phyloP scores from a whole-genome alignment of 2,113 vertebrate species.

The Balaeniceps rex region DNA sequence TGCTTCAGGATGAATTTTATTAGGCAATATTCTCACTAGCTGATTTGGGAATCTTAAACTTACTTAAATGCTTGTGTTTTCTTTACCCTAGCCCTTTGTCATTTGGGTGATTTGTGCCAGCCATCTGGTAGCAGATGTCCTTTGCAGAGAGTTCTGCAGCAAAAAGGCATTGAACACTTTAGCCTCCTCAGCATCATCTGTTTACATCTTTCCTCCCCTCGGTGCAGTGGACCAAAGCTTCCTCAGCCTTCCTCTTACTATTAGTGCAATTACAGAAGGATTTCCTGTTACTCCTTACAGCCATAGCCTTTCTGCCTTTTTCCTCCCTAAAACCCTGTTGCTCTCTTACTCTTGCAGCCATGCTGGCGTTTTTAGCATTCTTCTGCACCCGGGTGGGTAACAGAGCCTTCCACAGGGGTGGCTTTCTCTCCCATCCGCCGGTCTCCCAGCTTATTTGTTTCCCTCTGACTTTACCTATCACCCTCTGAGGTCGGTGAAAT shows the following conservation, averaged over 20 bases:
- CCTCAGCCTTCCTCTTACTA: slow-evolving; percentile 15
- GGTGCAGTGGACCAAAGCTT: neutral
- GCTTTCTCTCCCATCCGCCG: neutral
- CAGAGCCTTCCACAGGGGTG: neutral
- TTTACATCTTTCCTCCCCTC: neutral
- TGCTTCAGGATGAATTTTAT: neutral
- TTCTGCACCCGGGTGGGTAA: neutral
- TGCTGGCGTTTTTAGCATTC: neutral
- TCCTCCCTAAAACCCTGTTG: neutral
- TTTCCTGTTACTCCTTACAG: slow-evolving; percentile 2
- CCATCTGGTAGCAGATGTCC: neutral
- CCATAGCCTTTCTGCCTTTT: neutral
- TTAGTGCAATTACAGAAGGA: neutral
- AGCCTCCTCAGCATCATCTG: neutral
- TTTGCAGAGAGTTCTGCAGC: neutral
- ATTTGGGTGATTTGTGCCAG: neutral
- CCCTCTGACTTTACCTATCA: neutral
- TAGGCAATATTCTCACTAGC: neutral
- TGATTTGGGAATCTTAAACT: neutral
- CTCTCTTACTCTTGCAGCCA: neutral
- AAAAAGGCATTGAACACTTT: neutral
- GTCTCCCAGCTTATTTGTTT: neutral
- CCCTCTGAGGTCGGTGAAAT: neutral
- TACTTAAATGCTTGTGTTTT: neutral
- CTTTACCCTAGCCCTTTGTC: neutral